These are phyloP conservation scores for Elanus axillaris DNA, from an alignment of 2,113 vertebrate species.

Conservation along the genomic window DNA sequence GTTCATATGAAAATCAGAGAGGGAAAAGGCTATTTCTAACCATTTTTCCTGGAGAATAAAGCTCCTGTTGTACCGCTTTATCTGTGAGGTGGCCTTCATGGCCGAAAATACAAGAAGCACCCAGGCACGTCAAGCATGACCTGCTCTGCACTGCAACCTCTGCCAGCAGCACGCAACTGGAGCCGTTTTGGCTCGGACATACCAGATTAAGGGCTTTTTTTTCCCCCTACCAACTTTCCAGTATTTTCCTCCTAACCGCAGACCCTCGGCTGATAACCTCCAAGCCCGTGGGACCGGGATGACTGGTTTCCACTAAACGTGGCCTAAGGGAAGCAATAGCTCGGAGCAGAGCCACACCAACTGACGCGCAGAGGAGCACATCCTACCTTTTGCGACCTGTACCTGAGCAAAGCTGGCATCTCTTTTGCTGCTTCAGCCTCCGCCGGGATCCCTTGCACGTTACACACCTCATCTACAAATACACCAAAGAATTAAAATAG, in stretches of 20 bases:
- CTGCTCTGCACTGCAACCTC: background rate
- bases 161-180: background rate
- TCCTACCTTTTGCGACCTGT: conserved; percentile 31
- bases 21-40: background rate
- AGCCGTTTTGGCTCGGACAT: rapidly evolving
- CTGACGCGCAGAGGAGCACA: rapidly evolving
- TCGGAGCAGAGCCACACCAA: rapidly evolving
- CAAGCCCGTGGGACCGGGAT: background rate
- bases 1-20: background rate
- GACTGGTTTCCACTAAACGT: background rate
- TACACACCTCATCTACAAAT: background rate
- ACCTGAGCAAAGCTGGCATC: conserved; percentile 33
- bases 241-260: background rate
- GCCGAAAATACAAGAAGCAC: background rate
- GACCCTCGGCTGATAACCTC: background rate
- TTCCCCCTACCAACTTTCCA: background rate
- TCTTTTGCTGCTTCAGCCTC: background rate
- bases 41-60: background rate
- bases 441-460: conserved; percentile 2
- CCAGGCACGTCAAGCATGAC: rapidly evolving
- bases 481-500: background rate
- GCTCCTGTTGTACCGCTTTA: background rate
- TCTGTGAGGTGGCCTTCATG: background rate
- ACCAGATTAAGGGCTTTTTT: background rate
- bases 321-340: background rate